Evolutionary conservation across 2,888 invertebrate genomes (phyloP).

Genomic region (Plebejus argus): DNA sequence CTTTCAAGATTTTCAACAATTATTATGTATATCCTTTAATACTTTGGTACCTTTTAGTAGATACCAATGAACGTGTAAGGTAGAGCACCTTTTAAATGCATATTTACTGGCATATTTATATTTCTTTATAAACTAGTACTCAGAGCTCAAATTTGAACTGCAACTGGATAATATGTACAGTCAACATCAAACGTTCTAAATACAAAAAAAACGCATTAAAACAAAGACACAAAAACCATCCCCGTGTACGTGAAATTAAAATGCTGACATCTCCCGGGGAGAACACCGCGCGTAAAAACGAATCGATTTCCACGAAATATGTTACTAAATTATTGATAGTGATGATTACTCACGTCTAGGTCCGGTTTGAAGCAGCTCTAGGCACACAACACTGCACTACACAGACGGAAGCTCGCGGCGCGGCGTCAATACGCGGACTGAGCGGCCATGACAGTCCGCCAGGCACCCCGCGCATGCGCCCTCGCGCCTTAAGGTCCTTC

Average conservation of each 20-base stretch:
- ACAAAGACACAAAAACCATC: neutral
- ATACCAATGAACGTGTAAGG: neutral
- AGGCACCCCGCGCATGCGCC: constrained; percentile 67
- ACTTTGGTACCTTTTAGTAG: neutral
- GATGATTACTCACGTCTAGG: constrained; percentile 58
- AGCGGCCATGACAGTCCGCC: constrained; percentile 71
- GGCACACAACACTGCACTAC: constrained; percentile 42
- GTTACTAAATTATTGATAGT: neutral
- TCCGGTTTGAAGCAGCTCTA: constrained; percentile 51
- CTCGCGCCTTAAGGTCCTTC: constrained; percentile 62
- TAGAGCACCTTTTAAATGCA: neutral
- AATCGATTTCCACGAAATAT: constrained; percentile 5
- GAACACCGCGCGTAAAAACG: constrained; percentile 33
- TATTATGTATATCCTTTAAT: neutral
- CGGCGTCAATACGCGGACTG: constrained; percentile 75
- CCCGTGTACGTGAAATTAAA: neutral
- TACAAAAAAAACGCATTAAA: neutral
- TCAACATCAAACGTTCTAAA: neutral
- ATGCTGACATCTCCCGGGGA: constrained; percentile 24
- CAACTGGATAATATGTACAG: neutral
- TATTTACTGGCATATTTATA: too few relatives aligned
- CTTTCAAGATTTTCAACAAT: too few relatives aligned
- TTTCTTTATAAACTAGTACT: too few relatives aligned
- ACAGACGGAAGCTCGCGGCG: constrained; percentile 53
- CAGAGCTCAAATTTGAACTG: neutral